Conservation (phyloP, 2,797 vertebrate species). For the Chanos chanos region DNA sequence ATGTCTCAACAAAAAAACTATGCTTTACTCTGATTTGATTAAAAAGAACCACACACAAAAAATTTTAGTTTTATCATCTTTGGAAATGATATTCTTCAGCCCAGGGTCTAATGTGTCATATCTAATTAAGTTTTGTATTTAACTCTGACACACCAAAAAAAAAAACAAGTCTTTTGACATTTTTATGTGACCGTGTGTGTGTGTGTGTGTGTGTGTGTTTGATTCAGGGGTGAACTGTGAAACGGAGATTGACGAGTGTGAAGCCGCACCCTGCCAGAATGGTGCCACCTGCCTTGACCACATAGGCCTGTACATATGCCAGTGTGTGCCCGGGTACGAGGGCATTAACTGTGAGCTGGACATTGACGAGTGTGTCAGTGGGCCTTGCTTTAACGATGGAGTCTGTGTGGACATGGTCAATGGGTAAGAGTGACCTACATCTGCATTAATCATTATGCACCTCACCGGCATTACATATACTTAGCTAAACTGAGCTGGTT, state of each 20-base stretch:
- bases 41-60: too few species aligned
- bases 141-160: too few species aligned
- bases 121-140: too few species aligned
- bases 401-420: conserved; percentile 78
- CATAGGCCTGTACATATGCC: conserved; percentile 80
- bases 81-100: too few species aligned
- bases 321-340: conserved; percentile 78
- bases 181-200: conserved; percentile 5
- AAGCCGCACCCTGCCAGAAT: conserved; percentile 79
- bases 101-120: too few species aligned
- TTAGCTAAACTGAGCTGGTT: too few species aligned
- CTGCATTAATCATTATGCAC: neutral
- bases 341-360: conserved; percentile 82
- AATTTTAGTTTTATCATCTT: too few species aligned
- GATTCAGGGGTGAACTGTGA: conserved; percentile 78
- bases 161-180: neutral
- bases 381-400: conserved; percentile 79
- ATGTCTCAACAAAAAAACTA: too few species aligned
- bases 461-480: too few species aligned
- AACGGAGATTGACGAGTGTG: conserved; percentile 85
- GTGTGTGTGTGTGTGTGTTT: conserved; percentile 8
- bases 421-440: conserved; percentile 68
- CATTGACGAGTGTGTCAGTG: conserved; percentile 84
- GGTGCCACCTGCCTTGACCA: conserved; percentile 79
- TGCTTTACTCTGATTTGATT: too few species aligned